A percentile compares a stretch with the other conserved stretches of the same genome.
These are phyloP conservation scores for Rhagonycha lutea DNA, from an alignment of 2,888 invertebrate genomes.

Conservation along the genomic window DNA sequence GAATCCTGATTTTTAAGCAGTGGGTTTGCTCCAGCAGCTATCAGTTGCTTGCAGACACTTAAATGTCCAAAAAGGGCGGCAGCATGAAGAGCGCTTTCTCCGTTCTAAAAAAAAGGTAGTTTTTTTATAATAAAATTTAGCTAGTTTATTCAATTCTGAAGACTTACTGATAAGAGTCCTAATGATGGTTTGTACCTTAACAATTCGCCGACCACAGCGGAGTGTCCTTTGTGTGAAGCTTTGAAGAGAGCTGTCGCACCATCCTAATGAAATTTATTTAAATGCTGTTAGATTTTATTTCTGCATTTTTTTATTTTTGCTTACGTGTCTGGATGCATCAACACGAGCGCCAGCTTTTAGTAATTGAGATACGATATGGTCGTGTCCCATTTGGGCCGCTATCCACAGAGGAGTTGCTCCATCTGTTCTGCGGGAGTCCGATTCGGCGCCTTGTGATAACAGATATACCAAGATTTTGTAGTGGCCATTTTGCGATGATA, in stretches of 20 bases:
- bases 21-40: slow-evolving; percentile 72
- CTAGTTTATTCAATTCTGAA: not conserved
- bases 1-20: slow-evolving; percentile 74
- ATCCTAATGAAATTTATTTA: slow-evolving; percentile 66
- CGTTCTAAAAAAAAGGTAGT: slow-evolving; percentile 69
- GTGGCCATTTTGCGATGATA: slow-evolving; percentile 94
- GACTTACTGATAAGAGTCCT: slow-evolving; percentile 77
- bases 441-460: slow-evolving; percentile 71
- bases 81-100: slow-evolving; percentile 89
- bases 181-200: slow-evolving; percentile 82
- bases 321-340: slow-evolving; percentile 79
- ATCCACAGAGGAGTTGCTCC: slow-evolving; percentile 92
- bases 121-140: not conserved
- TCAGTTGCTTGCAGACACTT: slow-evolving; percentile 75
- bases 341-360: slow-evolving; percentile 78
- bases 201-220: slow-evolving; percentile 82
- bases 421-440: slow-evolving; percentile 78
- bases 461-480: slow-evolving; percentile 76
- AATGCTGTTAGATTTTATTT: not conserved
- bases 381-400: slow-evolving; percentile 93
- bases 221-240: slow-evolving; percentile 92
- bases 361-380: slow-evolving; percentile 76
- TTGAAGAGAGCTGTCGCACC: slow-evolving; percentile 94
- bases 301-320: slow-evolving; percentile 28
- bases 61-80: slow-evolving; percentile 88